Conservation (phyloP, 2,888 invertebrate species). For the Pelosia muscerda region DNA sequence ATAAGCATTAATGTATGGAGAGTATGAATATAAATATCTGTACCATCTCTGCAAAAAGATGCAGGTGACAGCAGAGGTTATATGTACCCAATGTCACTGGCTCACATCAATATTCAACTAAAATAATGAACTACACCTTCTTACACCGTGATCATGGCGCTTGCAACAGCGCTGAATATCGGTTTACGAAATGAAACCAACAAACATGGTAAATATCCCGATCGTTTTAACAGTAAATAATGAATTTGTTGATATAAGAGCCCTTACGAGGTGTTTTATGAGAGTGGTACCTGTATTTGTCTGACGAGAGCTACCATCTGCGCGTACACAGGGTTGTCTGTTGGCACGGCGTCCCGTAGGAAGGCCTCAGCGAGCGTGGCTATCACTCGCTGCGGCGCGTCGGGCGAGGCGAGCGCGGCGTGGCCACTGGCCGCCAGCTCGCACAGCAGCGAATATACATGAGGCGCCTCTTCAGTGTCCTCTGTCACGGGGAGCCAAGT, state of each 20-base stretch:
- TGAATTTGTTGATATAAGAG: background rate
- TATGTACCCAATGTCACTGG: too few relatives aligned
- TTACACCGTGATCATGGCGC: too few relatives aligned
- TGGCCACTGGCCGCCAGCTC: conserved; percentile 97
- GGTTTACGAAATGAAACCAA: too few relatives aligned
- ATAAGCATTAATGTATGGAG: too few relatives aligned
- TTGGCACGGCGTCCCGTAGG: conserved; percentile 92
- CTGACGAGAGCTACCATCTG: conserved; percentile 94
- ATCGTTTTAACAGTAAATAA: too few relatives aligned
- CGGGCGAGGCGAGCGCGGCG: conserved; percentile 93
- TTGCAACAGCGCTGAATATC: too few relatives aligned
- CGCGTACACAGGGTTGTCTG: conserved; percentile 90
- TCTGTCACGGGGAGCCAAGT: conserved; percentile 98
- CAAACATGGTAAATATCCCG: too few relatives aligned
- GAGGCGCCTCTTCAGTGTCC: conserved; percentile 98
- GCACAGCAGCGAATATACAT: conserved; percentile 98
- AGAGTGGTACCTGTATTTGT: conserved; percentile 91
- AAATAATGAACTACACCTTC: too few relatives aligned
- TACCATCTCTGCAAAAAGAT: too few relatives aligned
- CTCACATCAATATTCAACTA: too few relatives aligned
- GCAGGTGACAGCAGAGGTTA: too few relatives aligned
- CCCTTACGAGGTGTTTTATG: background rate
- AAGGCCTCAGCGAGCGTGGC: conserved; percentile 97
- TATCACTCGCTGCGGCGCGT: conserved; percentile 95
- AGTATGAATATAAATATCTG: too few relatives aligned